Evolutionary conservation across 1,140 invertebrate genomes (phyloP), one percentile per base, ranked within the genome.

Genomic region (Sycophila sp.): DNA sequence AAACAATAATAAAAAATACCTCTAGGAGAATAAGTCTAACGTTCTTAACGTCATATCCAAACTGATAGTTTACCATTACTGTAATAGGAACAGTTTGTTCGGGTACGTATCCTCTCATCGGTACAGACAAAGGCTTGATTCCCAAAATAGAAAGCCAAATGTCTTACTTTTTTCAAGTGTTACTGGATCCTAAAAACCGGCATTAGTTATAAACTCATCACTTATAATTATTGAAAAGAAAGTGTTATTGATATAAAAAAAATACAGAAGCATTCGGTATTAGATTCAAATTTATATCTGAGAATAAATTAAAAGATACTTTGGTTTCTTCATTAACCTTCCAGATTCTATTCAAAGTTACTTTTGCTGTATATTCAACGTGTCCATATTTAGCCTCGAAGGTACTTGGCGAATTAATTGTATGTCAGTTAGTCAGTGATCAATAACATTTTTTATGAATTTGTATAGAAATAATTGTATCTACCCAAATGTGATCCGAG

Each of bases 281-380:
- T 70, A 89, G 86, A 87, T 96, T 96, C 60, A 96, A 89, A 86
- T 97, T 94, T 70, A 95, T 88, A 19, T 93, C 90, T 73, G 92
- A 91, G 24, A 95, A 90, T 11, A 97, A 92, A 13, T 93, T 96
- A 77, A 96, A 95, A 2, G 92, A 91, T 85, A 90, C 91, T 87
- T 95, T 95, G 49, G 90, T 91, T 76, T 94, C 93, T 77, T 95
- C 92, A 85, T 96, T 94, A 80, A 95, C 94, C 69, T 93, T 93
- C 94, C 94, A 96, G 38, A 94, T 94, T 24, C 94, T 89, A 83
- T 96, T 94, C 51, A 96, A 81, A 5, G 90, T 92, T 3, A 93
- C 94, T 85, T 94, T 95, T 2, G 94, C 87, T 30, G 91, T 94
- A 78, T 95, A 96, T 17, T 93, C 87, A 28, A 96, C 88, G 82